These are phyloP conservation scores for Tetanocera ferruginea DNA, from an alignment of 2,888 invertebrate species.

Conservation along the genomic window DNA sequence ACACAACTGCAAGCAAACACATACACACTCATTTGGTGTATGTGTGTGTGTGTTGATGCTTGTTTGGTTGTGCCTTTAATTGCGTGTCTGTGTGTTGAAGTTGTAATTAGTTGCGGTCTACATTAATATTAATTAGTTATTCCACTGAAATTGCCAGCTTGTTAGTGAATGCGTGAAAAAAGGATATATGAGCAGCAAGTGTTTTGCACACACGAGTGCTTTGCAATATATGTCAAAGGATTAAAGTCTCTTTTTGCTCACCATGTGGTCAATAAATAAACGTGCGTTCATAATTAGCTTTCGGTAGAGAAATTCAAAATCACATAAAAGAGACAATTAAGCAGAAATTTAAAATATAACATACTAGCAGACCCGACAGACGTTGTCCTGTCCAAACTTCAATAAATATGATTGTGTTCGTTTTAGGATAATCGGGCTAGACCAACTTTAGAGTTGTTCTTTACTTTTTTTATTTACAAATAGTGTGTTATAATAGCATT, in stretches of 20 bases:
- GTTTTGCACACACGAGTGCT: slow-evolving; percentile 6
- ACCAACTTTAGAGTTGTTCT: no score
- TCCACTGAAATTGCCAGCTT: slow-evolving; percentile 30
- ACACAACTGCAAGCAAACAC: neutral
- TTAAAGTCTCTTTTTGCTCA: neutral
- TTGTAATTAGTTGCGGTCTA: slow-evolving; percentile 61
- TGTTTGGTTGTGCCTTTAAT: neutral
- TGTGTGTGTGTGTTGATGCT: neutral
- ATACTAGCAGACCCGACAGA: no score
- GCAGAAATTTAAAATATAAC: no score
- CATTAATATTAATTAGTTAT: slow-evolving; percentile 65
- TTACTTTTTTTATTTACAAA: no score
- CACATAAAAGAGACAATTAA: no score
- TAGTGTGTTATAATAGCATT: no score
- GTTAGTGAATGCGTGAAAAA: neutral
- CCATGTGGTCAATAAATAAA: neutral
- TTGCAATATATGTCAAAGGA: slow-evolving; percentile 8
- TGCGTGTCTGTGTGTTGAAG: slow-evolving; percentile 23
- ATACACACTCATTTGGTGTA: neutral
- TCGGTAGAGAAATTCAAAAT: no score
- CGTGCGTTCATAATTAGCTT: neutral
- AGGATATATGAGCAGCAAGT: neutral
- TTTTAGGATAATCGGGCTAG: no score
- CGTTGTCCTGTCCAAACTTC: no score
- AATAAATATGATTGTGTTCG: no score